phyloP scores from a whole-genome alignment of 2,888 invertebrate genomes.

The Platypus cylindrus region DNA sequence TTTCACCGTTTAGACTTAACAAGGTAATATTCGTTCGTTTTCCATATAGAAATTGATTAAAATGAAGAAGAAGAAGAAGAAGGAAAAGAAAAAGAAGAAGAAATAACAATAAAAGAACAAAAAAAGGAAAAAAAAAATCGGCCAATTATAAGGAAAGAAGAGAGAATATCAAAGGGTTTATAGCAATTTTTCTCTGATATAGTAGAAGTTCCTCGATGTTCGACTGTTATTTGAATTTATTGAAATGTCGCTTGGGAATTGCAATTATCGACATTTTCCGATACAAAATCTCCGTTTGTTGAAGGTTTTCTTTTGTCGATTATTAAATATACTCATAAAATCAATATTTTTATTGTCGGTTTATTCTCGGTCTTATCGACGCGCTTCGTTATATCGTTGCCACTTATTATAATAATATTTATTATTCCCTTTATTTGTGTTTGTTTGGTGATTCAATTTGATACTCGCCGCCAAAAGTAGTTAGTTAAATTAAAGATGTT shows the following conservation, averaged over 20 bases:
- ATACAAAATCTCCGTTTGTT: neutral
- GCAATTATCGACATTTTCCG: neutral
- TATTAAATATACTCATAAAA: no score
- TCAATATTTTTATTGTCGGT: no score
- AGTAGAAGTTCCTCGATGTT: constrained; percentile 15
- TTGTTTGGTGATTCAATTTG: no score
- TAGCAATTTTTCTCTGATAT: constrained; percentile 15
- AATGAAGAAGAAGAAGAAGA: constrained; percentile 14
- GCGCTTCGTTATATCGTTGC: no score
- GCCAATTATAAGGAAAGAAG: constrained; percentile 15
- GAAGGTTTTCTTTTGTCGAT: neutral
- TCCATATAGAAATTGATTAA: constrained; percentile 8
- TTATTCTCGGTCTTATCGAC: no score
- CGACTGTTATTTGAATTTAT: constrained; percentile 15
- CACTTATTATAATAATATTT: no score
- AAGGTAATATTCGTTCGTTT: constrained; percentile 20
- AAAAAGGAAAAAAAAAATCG: constrained; percentile 12
- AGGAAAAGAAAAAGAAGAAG: constrained; percentile 12
- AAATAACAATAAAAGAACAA: constrained; percentile 14
- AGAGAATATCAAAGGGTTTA: constrained; percentile 14
- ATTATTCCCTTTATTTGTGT: no score
- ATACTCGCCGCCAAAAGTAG: no score
- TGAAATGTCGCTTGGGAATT: constrained; percentile 13
- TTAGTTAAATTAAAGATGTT: no score
- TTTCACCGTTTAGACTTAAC: constrained; percentile 22